A percentile compares a stretch with the other conserved stretches of the same genome.
Conservation (phyloP, 2,797 vertebrate genomes). For the Hippoglossus hippoglossus region DNA sequence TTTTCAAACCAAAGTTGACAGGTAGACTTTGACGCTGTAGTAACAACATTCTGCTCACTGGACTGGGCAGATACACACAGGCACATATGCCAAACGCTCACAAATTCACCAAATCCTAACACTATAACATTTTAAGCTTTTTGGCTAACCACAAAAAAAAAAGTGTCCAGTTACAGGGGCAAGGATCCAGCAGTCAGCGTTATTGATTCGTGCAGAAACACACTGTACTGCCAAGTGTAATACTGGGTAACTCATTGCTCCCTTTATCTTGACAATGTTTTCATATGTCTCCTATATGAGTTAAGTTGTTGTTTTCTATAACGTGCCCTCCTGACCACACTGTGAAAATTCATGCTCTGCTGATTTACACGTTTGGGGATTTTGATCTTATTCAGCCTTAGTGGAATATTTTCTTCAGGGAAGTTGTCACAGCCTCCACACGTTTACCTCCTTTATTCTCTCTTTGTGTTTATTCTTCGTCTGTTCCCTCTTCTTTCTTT, state of each 20-base stretch:
- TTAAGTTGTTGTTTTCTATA: conserved; percentile 55
- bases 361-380: conserved; percentile 44
- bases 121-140: conserved; percentile 26
- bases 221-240: not conserved
- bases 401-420: conserved; percentile 69
- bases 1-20: conserved; percentile 40
- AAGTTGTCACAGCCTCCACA: conserved; percentile 63
- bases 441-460: conserved; percentile 29
- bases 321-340: conserved; percentile 36
- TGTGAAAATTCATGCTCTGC: conserved; percentile 45
- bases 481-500: not conserved
- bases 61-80: conserved; percentile 12
- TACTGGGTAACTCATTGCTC: conserved; percentile 26
- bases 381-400: conserved; percentile 57
- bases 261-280: conserved; percentile 54
- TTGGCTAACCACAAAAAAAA: conserved; percentile 22
- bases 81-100: conserved; percentile 6
- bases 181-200: conserved; percentile 16
- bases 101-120: conserved; percentile 20
- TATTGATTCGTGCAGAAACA: conserved; percentile 36
- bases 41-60: conserved; percentile 13
- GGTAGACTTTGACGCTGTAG: conserved; percentile 2
- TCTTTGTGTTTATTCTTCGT: conserved; percentile 26
- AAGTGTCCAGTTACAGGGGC: conserved; percentile 25
- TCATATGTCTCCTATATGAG: conserved; percentile 51